Base-by-base conservation (phyloP, 2,113 vertebrate species). In the Pelecanus crispus region DNA sequence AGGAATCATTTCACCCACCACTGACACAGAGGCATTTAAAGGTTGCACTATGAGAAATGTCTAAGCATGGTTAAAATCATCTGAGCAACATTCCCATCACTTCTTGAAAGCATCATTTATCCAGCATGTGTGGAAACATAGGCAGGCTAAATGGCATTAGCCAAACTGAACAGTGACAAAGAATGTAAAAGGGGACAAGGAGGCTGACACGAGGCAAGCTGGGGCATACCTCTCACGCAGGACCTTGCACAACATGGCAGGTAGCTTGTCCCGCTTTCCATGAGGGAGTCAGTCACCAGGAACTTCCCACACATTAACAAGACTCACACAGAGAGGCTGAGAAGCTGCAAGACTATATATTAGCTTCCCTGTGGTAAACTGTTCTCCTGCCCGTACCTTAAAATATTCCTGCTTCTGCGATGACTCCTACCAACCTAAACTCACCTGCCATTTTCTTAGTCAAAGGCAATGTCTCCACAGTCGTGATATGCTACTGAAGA, bases 81-180 rank as follows among this genome's bases (percentile, higher is more conserved):
- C 62, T 32, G 18, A 94, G 36, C 40, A 80, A 65, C 58, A 68
- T 31, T 61, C 34, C 26, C 50, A 70, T 8, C 32, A 15, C 24
- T 74, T 79, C 70, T 28, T 67, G 65, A 89, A 20, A 78, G 38
- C 17, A 47, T 36, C 8, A 10, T 18, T 71, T 56, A 63, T 36
- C 40, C n/a, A 15, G 22, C 29, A 50, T 3, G 11, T 5, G 14
- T 25, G 50, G 42, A 62, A 75, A 86, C 13, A 13, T 0, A 3
- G 36, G 21, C 59, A 81, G 36, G 55, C 32, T 45, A 83, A 92
- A 73, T 13, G 20, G 11, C 34, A 45, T 61, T 34, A 81, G 15
- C 26, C 14, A 77, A 58, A 78, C 0, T 15, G 49, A 68, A 55
- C 0, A 2, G 40, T 52, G 44, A 78, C 0, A 0, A 81, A 84